phyloP scores from a whole-genome alignment of 2,797 vertebrate species.

The Phoebastria nigripes region DNA sequence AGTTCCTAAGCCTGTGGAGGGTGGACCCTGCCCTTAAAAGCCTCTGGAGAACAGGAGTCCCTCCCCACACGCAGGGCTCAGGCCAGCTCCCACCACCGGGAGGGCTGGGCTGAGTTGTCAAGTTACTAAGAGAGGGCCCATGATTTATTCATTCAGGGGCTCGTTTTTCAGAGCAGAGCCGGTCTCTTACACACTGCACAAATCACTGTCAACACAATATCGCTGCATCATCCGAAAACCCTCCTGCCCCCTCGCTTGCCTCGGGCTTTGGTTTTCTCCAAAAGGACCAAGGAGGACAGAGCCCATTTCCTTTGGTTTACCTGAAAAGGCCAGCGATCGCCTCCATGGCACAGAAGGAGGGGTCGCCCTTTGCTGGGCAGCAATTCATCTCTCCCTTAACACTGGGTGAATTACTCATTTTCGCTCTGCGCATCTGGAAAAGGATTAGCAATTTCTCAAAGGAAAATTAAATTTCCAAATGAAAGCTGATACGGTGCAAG shows the following conservation, averaged over 20 bases:
- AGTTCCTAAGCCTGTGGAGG: neutral
- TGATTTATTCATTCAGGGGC: conserved; percentile 76
- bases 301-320: neutral
- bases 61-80: neutral
- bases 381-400: neutral
- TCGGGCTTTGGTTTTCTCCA: neutral
- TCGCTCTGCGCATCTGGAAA: conserved; percentile 32
- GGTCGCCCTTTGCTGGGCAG: neutral
- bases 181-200: conserved; percentile 1
- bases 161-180: conserved; percentile 60
- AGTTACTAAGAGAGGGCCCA: conserved; percentile 34
- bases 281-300: neutral
- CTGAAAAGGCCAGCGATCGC: rapidly evolving
- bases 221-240: rapidly evolving
- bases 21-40: conserved; percentile 8
- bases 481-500: neutral
- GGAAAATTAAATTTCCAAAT: neutral
- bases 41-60: neutral
- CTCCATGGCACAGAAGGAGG: neutral
- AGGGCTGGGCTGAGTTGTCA: neutral
- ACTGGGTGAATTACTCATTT: conserved; percentile 51
- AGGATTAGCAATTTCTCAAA: neutral
- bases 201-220: neutral
- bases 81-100: conserved; percentile 32
- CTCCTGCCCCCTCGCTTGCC: neutral